phyloP scores from a whole-genome alignment of 1,140 invertebrate species.

The Zophobas morio region DNA sequence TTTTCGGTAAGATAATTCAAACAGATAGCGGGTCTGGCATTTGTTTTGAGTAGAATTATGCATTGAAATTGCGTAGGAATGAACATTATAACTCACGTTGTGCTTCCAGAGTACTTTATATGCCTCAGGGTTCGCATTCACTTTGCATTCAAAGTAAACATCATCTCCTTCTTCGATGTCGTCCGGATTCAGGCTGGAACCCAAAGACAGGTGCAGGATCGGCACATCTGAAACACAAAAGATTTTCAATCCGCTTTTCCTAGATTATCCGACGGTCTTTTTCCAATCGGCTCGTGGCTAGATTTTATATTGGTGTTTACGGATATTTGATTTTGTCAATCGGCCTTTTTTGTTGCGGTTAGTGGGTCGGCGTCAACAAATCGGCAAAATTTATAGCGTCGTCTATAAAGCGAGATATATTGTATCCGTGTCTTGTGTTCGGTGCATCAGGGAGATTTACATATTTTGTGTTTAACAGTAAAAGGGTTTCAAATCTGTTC shows the following conservation, averaged over 20 bases:
- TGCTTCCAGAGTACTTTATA: constrained; percentile 94
- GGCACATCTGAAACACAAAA: constrained; percentile 78
- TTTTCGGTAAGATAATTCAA: constrained; percentile 36
- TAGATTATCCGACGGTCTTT: constrained; percentile 53
- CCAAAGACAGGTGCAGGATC: constrained; percentile 80
- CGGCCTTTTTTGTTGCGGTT: constrained; percentile 5
- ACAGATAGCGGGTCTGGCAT: constrained; percentile 19
- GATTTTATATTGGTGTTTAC: constrained; percentile 58
- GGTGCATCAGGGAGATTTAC: constrained; percentile 22
- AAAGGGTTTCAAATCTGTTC: constrained; percentile 28
- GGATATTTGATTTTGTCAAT: constrained; percentile 49
- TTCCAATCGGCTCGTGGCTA: constrained; percentile 52
- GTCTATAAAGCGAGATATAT: no score
- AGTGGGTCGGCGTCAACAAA: constrained; percentile 9
- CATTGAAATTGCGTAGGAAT: constrained; percentile 49
- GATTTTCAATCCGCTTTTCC: constrained; percentile 55
- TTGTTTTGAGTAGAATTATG: constrained; percentile 46
- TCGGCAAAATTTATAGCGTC: not conserved
- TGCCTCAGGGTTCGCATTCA: constrained; percentile 86
- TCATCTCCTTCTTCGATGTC: constrained; percentile 92
- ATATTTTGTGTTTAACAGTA: not conserved
- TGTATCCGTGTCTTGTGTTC: no score
- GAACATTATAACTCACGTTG: constrained; percentile 80
- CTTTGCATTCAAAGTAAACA: constrained; percentile 91
- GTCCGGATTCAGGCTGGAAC: constrained; percentile 87